A percentile compares a stretch with the other conserved stretches of the same genome.
phyloP scores from a whole-genome alignment of 2,888 invertebrate species.

The Pelosia muscerda region DNA sequence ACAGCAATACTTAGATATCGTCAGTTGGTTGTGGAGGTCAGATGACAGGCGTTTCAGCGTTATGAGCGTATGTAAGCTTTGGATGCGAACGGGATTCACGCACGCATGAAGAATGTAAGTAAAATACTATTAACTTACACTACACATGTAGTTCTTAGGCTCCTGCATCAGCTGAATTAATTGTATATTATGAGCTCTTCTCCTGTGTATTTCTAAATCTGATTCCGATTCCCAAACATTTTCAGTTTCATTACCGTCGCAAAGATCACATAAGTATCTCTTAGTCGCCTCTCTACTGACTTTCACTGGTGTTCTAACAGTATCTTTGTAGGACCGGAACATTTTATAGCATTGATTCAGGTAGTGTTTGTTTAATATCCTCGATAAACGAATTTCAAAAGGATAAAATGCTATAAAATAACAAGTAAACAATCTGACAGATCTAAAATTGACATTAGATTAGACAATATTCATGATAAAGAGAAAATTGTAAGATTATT shows the following conservation, averaged over 20 bases:
- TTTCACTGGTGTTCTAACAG: constrained; percentile 16
- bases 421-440: constrained; percentile 1
- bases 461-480: neutral
- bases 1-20: too few relatives aligned
- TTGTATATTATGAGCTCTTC: constrained; percentile 42
- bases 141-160: constrained; percentile 31
- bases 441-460: neutral
- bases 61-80: too few relatives aligned
- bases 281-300: neutral
- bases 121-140: constrained; percentile 30
- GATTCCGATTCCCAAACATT: constrained; percentile 61
- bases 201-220: constrained; percentile 66
- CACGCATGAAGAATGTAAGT: too few relatives aligned
- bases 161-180: constrained; percentile 26
- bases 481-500: neutral
- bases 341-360: constrained; percentile 24
- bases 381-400: neutral
- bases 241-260: constrained; percentile 31
- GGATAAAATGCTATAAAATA: neutral
- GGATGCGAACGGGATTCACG: too few relatives aligned
- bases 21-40: too few relatives aligned
- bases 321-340: constrained; percentile 42
- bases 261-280: constrained; percentile 54
- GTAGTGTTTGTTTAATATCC: neutral
- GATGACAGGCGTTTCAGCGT: too few relatives aligned